Percentiles rank a stretch among this genome's conserved stretches.
Conservation (phyloP, 2,888 invertebrate genomes). For the Isotomurus palustris region DNA sequence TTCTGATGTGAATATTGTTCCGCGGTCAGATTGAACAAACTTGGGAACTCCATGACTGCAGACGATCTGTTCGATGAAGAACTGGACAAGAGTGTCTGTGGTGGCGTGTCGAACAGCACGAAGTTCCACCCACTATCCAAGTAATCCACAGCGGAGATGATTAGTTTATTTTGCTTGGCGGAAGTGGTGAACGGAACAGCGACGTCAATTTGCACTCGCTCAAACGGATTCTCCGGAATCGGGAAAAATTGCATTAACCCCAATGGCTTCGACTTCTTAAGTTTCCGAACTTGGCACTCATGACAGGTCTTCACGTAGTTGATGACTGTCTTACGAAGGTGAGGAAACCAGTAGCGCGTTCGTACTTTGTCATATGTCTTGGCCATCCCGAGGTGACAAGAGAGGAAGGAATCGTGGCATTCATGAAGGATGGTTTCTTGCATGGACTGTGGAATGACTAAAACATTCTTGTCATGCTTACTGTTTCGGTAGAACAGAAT, state of each 20-base stretch:
- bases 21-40: neutral
- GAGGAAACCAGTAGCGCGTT: neutral
- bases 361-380: constrained; percentile 1
- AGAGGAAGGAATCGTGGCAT: neutral
- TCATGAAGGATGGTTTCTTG: neutral
- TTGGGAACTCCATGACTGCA: neutral
- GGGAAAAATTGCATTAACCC: neutral
- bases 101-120: neutral
- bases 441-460: neutral
- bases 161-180: neutral
- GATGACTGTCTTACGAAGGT: neutral
- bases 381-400: neutral
- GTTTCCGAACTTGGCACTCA: neutral
- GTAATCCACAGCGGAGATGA: neutral
- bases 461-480: neutral
- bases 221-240: neutral
- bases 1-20: neutral
- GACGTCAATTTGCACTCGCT: neutral
- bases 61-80: neutral
- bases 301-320: neutral
- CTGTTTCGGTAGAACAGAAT: neutral
- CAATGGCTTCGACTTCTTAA: neutral
- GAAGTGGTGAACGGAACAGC: neutral
- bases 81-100: neutral
- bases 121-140: neutral